A percentile compares a stretch with the other conserved stretches of the same genome.
phyloP scores from a whole-genome alignment of 2,888 invertebrate genomes.

The Thysanoteuthis rhombus region DNA sequence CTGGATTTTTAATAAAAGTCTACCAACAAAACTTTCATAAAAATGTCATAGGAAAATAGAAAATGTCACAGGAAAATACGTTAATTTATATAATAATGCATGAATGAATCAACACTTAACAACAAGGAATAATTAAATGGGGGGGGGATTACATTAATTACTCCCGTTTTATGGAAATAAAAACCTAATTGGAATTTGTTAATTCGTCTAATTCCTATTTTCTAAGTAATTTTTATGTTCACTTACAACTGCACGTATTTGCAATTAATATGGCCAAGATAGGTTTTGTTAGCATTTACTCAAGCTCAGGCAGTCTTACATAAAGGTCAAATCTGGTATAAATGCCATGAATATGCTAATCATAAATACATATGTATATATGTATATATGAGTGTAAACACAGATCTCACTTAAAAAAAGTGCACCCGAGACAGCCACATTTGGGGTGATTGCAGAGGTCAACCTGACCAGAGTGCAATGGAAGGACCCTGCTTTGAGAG shows the following conservation, averaged over 20 bases:
- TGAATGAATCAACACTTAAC: not conserved
- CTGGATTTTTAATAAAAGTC: too few species aligned
- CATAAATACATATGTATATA: not conserved
- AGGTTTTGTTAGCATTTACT: not conserved
- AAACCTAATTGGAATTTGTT: conserved; percentile 12
- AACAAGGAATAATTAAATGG: not conserved
- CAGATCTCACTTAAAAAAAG: too few species aligned
- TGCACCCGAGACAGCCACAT: too few species aligned
- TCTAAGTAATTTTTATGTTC: not conserved
- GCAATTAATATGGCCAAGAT: not conserved
- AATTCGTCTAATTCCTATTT: not conserved
- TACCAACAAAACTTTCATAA: too few species aligned
- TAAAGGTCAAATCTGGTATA: not conserved
- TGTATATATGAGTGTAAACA: not conserved
- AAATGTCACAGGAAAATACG: too few species aligned
- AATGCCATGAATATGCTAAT: not conserved
- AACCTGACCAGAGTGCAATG: too few species aligned
- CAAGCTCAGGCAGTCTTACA: not conserved
- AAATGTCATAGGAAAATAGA: too few species aligned
- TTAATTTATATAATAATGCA: not conserved
- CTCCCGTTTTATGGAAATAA: not conserved
- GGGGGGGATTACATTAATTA: not conserved
- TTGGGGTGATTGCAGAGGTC: too few species aligned
- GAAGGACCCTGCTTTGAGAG: too few species aligned
- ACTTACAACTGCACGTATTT: not conserved